These are phyloP conservation scores for Petaurus breviceps DNA, from an alignment of 2,113 vertebrate genomes.

Conservation along the genomic window DNA sequence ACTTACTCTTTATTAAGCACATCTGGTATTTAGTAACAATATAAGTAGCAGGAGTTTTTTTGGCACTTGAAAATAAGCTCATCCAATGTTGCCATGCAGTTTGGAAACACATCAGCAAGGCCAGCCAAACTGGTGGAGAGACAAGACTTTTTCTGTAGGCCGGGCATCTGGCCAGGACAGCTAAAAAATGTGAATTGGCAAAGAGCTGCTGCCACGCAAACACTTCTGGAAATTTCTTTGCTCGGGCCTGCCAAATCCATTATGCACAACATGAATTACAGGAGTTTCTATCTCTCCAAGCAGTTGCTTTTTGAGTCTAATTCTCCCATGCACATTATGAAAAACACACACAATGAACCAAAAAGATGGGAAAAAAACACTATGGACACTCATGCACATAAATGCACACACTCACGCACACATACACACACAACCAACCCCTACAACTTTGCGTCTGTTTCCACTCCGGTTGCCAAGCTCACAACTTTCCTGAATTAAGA, in stretches of 20 bases:
- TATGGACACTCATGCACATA: conserved; percentile 1
- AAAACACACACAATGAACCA: conserved; percentile 70
- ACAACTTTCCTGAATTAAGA: conserved; percentile 84
- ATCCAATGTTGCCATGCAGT: conserved; percentile 89
- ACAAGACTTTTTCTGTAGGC: conserved; percentile 90
- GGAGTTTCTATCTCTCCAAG: conserved; percentile 83
- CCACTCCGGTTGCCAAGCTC: conserved; percentile 82
- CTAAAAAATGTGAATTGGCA: conserved; percentile 91
- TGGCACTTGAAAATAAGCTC: conserved; percentile 86
- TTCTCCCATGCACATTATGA: conserved; percentile 79
- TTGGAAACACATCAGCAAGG: conserved; percentile 92
- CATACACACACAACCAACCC: not conserved
- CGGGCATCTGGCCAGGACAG: conserved; percentile 89
- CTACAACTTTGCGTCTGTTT: conserved; percentile 74
- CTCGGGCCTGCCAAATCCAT: conserved; percentile 90
- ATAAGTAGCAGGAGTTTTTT: conserved; percentile 91
- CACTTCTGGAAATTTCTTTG: conserved; percentile 98
- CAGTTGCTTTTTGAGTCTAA: conserved; percentile 77
- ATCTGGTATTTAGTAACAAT: conserved; percentile 94
- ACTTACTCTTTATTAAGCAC: conserved; percentile 87
- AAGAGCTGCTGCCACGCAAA: conserved; percentile 91
- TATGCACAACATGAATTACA: conserved; percentile 90
- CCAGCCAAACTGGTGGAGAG: conserved; percentile 88
- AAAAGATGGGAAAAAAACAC: conserved; percentile 67
- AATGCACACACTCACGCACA: not conserved